Percentiles rank a stretch among this genome's conserved stretches.
Conservation (phyloP, 2,113 vertebrate genomes). For the Calcarius ornatus region DNA sequence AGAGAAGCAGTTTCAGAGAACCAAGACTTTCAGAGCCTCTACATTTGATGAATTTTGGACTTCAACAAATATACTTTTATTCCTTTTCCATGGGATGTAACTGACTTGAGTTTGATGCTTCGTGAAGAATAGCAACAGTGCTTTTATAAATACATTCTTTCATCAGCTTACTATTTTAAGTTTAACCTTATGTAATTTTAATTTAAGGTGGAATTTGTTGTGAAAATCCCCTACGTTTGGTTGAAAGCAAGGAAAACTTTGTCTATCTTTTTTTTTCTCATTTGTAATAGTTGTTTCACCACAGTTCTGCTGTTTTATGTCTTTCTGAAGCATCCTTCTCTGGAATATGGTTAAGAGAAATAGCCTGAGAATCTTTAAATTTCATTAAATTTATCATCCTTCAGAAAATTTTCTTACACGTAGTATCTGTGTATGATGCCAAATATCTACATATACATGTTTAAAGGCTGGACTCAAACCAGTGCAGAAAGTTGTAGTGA, state of each 20-base stretch:
- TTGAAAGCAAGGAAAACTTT: neutral
- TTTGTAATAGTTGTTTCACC: neutral
- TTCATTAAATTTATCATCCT: neutral
- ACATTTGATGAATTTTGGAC: neutral
- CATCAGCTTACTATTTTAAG: neutral
- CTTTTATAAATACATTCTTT: neutral
- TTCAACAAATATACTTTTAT: neutral
- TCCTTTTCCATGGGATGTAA: neutral
- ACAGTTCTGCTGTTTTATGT: neutral
- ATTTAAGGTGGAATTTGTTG: neutral
- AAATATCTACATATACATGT: neutral
- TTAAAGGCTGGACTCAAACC: neutral
- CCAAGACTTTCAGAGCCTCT: neutral
- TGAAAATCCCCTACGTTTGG: neutral
- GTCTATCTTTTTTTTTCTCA: neutral
- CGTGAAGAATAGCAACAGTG: neutral
- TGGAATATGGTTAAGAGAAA: neutral
- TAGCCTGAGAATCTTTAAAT: neutral
- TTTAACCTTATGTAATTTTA: neutral
- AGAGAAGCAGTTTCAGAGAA: neutral
- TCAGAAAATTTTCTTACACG: neutral
- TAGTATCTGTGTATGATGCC: neutral
- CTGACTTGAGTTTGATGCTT: neutral
- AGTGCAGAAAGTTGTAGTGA: constrained; percentile 39
- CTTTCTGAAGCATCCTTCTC: neutral